These are phyloP conservation scores for Alloplasta piceator DNA, from an alignment of 2,888 invertebrate species.

Conservation along the genomic window DNA sequence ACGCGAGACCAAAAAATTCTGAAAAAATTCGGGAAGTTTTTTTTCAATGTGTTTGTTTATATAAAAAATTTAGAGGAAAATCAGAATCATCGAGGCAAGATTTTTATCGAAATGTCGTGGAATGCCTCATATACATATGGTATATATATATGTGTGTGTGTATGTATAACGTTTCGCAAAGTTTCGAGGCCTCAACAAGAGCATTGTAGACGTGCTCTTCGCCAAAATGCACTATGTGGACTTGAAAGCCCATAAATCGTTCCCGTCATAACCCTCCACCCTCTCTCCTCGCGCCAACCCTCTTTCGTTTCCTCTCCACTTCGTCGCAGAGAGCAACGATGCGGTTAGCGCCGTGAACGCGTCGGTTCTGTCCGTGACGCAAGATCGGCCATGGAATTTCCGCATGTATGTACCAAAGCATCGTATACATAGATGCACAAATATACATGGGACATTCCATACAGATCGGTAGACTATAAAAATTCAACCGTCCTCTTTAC, in stretches of 20 bases:
- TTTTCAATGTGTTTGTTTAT: too few relatives aligned
- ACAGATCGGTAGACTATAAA: slow-evolving; percentile 1
- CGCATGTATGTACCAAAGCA: slow-evolving; percentile 44
- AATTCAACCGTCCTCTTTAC: too few relatives aligned
- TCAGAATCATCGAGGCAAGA: too few relatives aligned
- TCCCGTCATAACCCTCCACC: slow-evolving; percentile 64
- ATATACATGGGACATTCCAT: slow-evolving; percentile 9
- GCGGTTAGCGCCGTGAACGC: slow-evolving; percentile 58
- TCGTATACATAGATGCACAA: slow-evolving; percentile 14
- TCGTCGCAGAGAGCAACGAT: slow-evolving; percentile 51
- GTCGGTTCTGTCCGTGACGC: slow-evolving; percentile 55
- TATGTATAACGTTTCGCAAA: slow-evolving; percentile 24
- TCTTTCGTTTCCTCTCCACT: slow-evolving; percentile 47
- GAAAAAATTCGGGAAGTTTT: too few relatives aligned
- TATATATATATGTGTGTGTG: slow-evolving; percentile 2
- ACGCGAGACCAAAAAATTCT: too few relatives aligned
- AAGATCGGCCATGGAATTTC: slow-evolving; percentile 59
- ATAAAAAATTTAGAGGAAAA: too few relatives aligned
- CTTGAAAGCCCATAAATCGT: slow-evolving; percentile 69
- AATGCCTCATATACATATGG: too few relatives aligned
- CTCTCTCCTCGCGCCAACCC: slow-evolving; percentile 10
- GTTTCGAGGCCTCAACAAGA: slow-evolving; percentile 27
- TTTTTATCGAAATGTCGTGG: too few relatives aligned
- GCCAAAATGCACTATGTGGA: slow-evolving; percentile 61
- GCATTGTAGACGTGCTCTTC: not conserved